phyloP scores from a whole-genome alignment of 2,888 invertebrate genomes.

The Limulus polyphemus region DNA sequence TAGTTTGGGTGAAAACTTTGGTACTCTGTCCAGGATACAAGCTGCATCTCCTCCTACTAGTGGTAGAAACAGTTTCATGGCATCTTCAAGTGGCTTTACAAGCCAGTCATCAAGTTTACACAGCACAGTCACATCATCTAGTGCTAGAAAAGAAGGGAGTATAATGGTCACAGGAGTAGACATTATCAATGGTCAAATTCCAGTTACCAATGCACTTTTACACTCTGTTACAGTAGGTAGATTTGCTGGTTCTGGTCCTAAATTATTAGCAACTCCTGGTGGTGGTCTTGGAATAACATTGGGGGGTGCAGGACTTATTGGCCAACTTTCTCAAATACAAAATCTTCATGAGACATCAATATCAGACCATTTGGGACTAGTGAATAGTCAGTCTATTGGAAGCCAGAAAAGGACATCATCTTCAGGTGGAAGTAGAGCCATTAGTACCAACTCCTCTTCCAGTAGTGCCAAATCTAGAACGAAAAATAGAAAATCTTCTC shows the following conservation, averaged over 20 bases:
- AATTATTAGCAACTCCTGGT: not conserved
- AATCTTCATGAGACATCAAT: not conserved
- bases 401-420: not conserved
- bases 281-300: conserved; percentile 1
- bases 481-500: not conserved
- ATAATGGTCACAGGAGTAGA: conserved; percentile 3
- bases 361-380: not conserved
- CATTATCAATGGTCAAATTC: conserved; percentile 4
- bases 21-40: conserved; percentile 1
- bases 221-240: conserved; percentile 6
- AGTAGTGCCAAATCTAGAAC: conserved; percentile 4
- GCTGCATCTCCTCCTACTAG: not conserved
- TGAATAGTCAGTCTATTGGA: not conserved
- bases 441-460: not conserved
- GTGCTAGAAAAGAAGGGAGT: not conserved
- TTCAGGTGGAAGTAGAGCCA: not conserved
- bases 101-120: not conserved
- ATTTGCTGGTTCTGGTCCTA: not conserved
- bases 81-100: too few relatives aligned
- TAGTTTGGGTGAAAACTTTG: conserved; percentile 3
- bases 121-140: not conserved
- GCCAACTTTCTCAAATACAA: conserved; percentile 2
- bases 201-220: conserved; percentile 3
- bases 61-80: not conserved
- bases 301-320: not conserved